Conservation (phyloP, 1,140 invertebrate species). For the Acromyrmex charruanus region DNA sequence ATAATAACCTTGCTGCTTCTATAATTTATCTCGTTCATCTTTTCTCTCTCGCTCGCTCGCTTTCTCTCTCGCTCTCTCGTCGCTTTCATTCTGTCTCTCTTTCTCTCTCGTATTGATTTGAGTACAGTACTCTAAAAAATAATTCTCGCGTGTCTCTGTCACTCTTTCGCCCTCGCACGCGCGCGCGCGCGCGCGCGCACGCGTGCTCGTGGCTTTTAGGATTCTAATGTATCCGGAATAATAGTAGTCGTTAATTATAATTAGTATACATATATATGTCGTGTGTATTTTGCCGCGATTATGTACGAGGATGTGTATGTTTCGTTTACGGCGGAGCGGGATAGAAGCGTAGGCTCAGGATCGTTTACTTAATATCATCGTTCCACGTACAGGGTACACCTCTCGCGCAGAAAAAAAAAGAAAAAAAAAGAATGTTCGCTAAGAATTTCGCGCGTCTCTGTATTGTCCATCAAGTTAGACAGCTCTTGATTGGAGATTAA, state of each 20-base stretch:
- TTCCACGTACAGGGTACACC: conserved; percentile 41
- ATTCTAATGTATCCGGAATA: conserved; percentile 49
- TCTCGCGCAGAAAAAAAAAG: background rate
- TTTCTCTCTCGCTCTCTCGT: conserved; percentile 64
- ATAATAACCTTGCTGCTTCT: conserved; percentile 83
- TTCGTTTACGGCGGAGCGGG: conserved; percentile 21
- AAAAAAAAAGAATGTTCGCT: background rate
- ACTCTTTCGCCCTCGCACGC: conserved; percentile 27
- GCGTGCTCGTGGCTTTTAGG: conserved; percentile 38
- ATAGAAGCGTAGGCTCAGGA: background rate
- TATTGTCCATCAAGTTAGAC: background rate
- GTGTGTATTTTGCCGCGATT: conserved; percentile 36
- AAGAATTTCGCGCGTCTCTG: background rate
- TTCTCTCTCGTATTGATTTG: conserved; percentile 67
- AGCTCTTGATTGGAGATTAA: background rate
- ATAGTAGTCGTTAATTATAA: conserved; percentile 46
- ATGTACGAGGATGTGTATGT: conserved; percentile 15
- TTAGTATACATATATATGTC: conserved; percentile 37
- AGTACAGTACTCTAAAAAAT: conserved; percentile 66
- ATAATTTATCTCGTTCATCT: conserved; percentile 62
- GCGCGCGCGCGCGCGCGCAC: conserved; percentile 10
- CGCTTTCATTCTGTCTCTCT: conserved; percentile 53
- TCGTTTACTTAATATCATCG: conserved; percentile 52
- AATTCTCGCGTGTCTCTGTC: conserved; percentile 59
- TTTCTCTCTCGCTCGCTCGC: conserved; percentile 27